Conservation (phyloP, 2,888 invertebrate genomes). For the Tetranychus piercei region DNA sequence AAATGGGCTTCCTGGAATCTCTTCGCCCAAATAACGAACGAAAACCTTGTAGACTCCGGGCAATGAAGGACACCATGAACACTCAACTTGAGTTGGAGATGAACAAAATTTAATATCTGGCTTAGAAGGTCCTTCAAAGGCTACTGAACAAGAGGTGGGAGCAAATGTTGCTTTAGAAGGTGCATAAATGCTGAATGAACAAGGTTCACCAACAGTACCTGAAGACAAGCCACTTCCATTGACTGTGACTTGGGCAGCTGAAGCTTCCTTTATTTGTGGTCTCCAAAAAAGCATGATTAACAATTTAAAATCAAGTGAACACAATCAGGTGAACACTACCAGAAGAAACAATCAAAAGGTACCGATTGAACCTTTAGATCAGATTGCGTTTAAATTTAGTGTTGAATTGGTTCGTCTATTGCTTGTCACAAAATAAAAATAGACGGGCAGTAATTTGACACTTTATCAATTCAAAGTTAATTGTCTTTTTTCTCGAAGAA, state of each 20-base stretch:
- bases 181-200: background rate
- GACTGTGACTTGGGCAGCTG: background rate
- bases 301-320: background rate
- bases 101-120: conserved; percentile 2
- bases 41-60: conserved; percentile 22
- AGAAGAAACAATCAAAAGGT: too few species aligned
- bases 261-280: background rate
- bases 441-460: background rate
- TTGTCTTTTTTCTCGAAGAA: background rate
- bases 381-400: background rate
- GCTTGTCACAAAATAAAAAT: background rate
- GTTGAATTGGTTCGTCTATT: background rate
- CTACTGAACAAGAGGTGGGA: conserved; percentile 4
- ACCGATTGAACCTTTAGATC: background rate
- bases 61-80: conserved; percentile 17
- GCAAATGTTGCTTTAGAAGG: background rate
- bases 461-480: background rate
- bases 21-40: conserved; percentile 20
- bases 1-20: conserved; percentile 21
- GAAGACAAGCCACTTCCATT: conserved; percentile 6
- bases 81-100: conserved; percentile 14
- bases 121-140: conserved; percentile 19
- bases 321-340: too few species aligned
- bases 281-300: background rate
- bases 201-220: conserved; percentile 1